Evolutionary conservation across 1,140 invertebrate species (phyloP), one percentile per base, ranked within the genome.

Genomic region (Penaeus indicus): DNA sequence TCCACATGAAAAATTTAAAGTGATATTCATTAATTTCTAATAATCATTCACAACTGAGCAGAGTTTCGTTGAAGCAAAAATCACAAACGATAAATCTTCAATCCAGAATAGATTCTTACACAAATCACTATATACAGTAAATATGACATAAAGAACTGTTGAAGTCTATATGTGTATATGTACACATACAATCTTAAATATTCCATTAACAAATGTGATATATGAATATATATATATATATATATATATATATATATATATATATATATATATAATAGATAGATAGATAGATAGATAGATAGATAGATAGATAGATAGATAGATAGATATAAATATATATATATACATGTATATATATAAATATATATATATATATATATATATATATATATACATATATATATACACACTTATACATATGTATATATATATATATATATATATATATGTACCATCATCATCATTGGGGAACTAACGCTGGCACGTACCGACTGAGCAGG

Each of bases 161-260:
- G 0, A 21, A n/a, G 64, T 72, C 1, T 69, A 27, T 22, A 69
- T 72, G n/a, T 25, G 27, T 72, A 25, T 27, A 72, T 72, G 8
- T 72, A 72, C 27, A 25, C 27, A 75, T 75, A 25, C n/a, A 75
- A 27, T 72, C 16, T 72, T 16, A 19, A 72, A 19, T 1, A 2
- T 19, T 72, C n/a, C 32, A 25, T 72, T 42, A 42, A 42, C 5
- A 42, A 7, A 8, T 42, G 5, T 42, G 38, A 42, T 42, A 3
- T 42, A 42, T 42, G 5, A 3, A 42, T 42, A 42, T 42, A 42
- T 42, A 42, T 42, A 42, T 42, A 42, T 42, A 42, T 42, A n/a
- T n/a, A 72, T 72, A 72, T 21, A 72, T 72, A n/a, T 72, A 72
- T 72, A 72, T 72, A 72, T 18, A 72, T 72, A 72, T 72, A 21